Conservation (phyloP, 2,797 vertebrate genomes). For the Anomalospiza imberbis region DNA sequence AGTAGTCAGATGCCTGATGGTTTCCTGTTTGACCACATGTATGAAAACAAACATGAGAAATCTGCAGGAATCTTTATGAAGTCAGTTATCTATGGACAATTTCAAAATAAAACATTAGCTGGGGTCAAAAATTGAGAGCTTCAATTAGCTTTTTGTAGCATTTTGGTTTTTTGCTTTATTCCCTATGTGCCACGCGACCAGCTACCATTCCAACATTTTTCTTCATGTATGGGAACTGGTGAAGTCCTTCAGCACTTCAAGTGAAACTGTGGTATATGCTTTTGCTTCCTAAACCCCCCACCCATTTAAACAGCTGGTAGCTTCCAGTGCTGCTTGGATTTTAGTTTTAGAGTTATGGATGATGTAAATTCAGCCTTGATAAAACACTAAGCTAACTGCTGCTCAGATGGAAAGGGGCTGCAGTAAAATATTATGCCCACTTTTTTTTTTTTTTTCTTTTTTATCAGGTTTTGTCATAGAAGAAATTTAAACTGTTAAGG, state of each 20-base stretch:
- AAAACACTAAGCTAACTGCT: neutral
- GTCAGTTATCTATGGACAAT: neutral
- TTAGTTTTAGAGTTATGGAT: neutral
- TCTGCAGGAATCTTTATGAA: neutral
- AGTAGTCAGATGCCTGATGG: neutral
- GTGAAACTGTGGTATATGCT: neutral
- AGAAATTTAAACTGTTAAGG: neutral
- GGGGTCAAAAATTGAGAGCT: neutral
- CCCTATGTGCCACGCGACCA: neutral
- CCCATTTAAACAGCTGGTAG: neutral
- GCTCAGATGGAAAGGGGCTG: neutral
- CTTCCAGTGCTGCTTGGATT: neutral
- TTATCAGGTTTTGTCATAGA: neutral
- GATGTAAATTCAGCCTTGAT: constrained; percentile 5
- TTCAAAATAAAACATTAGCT: neutral
- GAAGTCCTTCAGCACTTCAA: neutral
- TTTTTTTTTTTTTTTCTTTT: too few species aligned
- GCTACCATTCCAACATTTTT: neutral
- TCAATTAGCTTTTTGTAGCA: neutral
- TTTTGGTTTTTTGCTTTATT: neutral
- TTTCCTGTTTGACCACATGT: neutral
- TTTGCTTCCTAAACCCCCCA: neutral
- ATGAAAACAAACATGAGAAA: neutral
- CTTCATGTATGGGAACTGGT: neutral
- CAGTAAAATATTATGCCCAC: constrained; percentile 5